Conservation (phyloP, 2,113 vertebrate species). For the Pedetes capensis region DNA sequence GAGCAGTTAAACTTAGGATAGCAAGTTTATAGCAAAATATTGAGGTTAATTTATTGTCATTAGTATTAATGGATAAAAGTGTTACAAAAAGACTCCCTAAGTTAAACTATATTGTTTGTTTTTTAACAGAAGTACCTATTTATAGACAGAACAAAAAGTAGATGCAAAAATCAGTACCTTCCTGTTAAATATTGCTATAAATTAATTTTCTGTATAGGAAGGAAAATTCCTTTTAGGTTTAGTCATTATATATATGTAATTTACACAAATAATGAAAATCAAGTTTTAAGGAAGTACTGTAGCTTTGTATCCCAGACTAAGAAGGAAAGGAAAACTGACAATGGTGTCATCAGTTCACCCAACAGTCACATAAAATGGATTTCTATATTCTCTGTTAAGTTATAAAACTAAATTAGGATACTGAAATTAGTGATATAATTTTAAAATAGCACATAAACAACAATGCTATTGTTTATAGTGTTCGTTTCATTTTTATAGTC, state of each 20-base stretch:
- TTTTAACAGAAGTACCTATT: constrained; percentile 66
- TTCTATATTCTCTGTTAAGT: neutral
- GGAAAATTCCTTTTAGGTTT: neutral
- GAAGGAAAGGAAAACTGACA: constrained; percentile 14
- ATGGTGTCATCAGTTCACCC: neutral
- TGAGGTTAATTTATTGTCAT: neutral
- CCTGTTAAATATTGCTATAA: neutral
- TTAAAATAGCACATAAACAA: neutral
- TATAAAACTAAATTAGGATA: neutral
- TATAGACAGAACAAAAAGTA: constrained; percentile 44
- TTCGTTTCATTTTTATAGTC: neutral
- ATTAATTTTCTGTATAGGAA: constrained; percentile 13
- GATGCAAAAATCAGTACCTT: neutral
- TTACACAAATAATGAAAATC: neutral
- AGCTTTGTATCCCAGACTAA: neutral
- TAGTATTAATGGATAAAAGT: neutral
- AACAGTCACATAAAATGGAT: neutral
- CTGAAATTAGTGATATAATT: constrained; percentile 14
- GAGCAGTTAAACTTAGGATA: neutral
- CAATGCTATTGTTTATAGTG: neutral
- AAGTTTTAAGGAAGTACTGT: constrained; percentile 25
- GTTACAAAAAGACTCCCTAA: neutral
- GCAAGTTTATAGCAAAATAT: neutral
- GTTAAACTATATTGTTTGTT: constrained; percentile 27
- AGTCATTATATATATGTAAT: neutral